Conservation (phyloP, 2,113 vertebrate species). For the Neofelis nebulosa region DNA sequence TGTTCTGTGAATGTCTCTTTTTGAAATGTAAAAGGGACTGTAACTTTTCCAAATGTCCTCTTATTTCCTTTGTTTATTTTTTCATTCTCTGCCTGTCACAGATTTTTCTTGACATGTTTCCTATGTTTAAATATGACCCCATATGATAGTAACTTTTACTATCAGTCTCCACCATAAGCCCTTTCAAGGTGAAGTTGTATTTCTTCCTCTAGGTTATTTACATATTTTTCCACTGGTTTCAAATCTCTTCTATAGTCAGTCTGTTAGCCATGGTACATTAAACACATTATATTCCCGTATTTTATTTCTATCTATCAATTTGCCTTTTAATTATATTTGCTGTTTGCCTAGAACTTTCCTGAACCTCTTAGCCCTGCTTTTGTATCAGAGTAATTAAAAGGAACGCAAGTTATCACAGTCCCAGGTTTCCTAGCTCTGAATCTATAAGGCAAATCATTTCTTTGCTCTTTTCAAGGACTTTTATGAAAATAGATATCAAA, state of each 20-base stretch:
- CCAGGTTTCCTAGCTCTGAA: neutral
- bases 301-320: slow-evolving; percentile 26
- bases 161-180: neutral
- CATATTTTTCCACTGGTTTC: neutral
- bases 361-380: neutral
- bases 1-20: neutral
- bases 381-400: neutral
- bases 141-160: neutral
- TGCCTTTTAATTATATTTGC: slow-evolving; percentile 40
- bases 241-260: neutral
- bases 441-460: neutral
- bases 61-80: neutral
- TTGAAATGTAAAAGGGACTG: neutral
- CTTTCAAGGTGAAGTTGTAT: neutral
- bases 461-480: neutral
- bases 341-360: neutral
- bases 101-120: slow-evolving; percentile 35
- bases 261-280: neutral
- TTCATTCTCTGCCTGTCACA: neutral
- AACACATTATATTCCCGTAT: neutral
- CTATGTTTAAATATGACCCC: neutral
- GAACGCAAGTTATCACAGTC: neutral
- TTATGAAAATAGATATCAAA: neutral
- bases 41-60: neutral
- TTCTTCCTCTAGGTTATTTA: neutral